Base-by-base conservation (phyloP, 2,888 invertebrate species). In the Ichneumoninae sp. region DNA sequence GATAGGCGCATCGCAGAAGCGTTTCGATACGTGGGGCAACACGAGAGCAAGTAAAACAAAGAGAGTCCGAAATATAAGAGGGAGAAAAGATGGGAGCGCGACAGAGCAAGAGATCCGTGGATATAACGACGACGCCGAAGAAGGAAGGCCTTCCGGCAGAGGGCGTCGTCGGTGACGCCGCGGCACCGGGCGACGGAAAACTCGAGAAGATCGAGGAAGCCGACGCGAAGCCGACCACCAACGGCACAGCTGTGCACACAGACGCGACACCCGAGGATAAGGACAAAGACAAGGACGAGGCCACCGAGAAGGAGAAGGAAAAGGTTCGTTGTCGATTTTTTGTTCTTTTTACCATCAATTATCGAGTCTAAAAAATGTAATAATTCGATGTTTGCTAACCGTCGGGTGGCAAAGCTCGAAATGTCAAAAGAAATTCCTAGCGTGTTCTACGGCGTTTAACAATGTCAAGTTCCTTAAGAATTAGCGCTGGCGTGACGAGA, bases 51-150 rank as follows among this genome's bases (percentile, higher is more conserved):
- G 69, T 47, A 54, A 85, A 79, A 70, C 40, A 80, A 77, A 33
- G 82, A 87, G 83, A 87, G 91, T 65, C 75, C 75, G 82, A 74
- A 60, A 40, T 68, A 71, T 66, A 77, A 77, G 82, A 74, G 82
- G 47, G 47, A 76, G 57, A 91, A 95, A 94, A 94, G 72, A 97
- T 97, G 97, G 97, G 97, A 95, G 97, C 96, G 94, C 96, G 96
- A 95, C 97, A 97, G 95, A 97, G 97, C 94, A 97, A 97, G 94
- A 96, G 97, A 94, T 97, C 97, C 92, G 97, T 97, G 94, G 97
- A 97, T 94, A 97, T 97, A 94, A 96, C 96, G 90, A 97, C 97
- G 94, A 96, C 95, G 93, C 95, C 94, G 85, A 94, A 94, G 93
- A 94, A 94, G 91, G 94, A 95, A 85, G 94, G 94, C 62, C 91